Evolutionary conservation across 2,888 invertebrate species (phyloP).

Genomic region (Ashinkailepas kermadecensis): DNA sequence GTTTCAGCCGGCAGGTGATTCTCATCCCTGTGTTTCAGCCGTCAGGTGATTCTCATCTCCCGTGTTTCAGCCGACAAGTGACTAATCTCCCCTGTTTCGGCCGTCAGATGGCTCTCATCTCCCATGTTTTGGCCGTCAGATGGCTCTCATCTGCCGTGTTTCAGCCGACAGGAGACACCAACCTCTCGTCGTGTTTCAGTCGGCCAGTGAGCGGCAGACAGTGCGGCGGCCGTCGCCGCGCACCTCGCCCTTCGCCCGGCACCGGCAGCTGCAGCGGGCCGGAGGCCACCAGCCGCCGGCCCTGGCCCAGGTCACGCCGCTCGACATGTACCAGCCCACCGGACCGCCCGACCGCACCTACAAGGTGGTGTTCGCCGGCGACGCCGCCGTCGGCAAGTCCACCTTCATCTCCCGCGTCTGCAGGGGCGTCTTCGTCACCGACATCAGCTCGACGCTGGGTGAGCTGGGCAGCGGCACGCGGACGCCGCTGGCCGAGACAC

Average conservation of each 20-base stretch:
- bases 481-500: too few relatives aligned
- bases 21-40: too few relatives aligned
- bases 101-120: too few relatives aligned
- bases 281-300: not conserved
- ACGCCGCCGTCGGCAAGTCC: slow-evolving; percentile 56
- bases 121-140: not conserved
- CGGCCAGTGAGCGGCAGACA: slow-evolving; percentile 1
- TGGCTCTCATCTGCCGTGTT: not conserved
- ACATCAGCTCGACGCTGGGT: slow-evolving; percentile 53
- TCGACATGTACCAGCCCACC: slow-evolving; percentile 34
- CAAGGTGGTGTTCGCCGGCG: slow-evolving; percentile 55
- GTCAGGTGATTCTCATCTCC: too few relatives aligned
- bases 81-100: too few relatives aligned
- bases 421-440: slow-evolving; percentile 49
- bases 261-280: not conserved
- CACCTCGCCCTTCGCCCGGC: not conserved
- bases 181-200: not conserved
- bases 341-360: slow-evolving; percentile 51
- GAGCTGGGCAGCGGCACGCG: slow-evolving; percentile 19
- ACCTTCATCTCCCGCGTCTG: slow-evolving; percentile 53
- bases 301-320: not conserved
- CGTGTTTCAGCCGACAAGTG: too few relatives aligned
- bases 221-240: not conserved
- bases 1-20: too few relatives aligned
- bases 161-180: not conserved